Evolutionary conservation across 2,888 invertebrate species (phyloP), one percentile per base, ranked within the genome.

Genomic region (Cryptocheilus praepositus): DNA sequence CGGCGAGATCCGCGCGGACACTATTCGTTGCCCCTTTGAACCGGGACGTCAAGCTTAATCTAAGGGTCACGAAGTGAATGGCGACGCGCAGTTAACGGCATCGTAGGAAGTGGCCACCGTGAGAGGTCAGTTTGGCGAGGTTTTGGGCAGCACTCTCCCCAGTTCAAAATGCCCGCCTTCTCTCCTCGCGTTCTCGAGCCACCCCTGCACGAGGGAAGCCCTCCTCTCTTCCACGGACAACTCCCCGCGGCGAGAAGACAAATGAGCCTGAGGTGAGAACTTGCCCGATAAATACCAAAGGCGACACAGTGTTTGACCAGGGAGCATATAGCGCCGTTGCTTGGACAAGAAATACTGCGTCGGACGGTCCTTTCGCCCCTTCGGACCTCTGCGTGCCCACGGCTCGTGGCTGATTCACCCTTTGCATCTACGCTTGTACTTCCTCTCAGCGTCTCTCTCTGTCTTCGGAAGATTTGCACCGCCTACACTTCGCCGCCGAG

Each of bases 251-350:
- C 81, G 80, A 74, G 86, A 88, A 88, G 88, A 88, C 88, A 88
- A 88, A 88, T 88, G 88, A 88, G 86, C 83, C 81, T 86, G 88
- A 88, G 88, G 88, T 88, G 88, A 88, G 87, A 88, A 88, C 88
- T 88, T 88, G 85, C 85, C 86, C 88, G 87, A 88, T 88, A 88
- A 88, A 88, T 88, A 88, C 87, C 85, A 81, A 87, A 87, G 85
- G 88, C 87, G 88, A 88, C 88, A 88, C 86, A 86, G 81, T 86
- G 87, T 86, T 87, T 86, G 87, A 88, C 88, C 87, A 86, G 84
- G 77, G 84, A 84, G 81, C 82, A 79, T 80, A 83, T 83, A 83
- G 75, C 81, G 77, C 62, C 62, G 36, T 36, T 36, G 36, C 75
- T 74, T 65, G 18, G 60, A 76, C 88, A 88, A 88, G 88, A 87